Base-by-base conservation (phyloP, 2,797 vertebrate species). In the Novumbra hubbsi region DNA sequence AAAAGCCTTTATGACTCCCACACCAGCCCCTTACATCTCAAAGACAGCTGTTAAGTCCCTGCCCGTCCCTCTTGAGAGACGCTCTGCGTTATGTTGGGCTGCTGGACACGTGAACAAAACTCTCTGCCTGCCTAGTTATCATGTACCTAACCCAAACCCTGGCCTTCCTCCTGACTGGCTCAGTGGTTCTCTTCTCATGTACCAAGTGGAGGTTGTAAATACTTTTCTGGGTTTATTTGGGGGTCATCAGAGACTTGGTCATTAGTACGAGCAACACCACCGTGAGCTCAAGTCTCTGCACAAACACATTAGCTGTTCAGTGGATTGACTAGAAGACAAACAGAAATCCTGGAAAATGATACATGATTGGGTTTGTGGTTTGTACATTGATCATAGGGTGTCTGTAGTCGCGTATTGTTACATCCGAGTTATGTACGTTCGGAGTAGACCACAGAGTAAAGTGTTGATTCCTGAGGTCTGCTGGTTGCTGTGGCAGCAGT, bases 201-300 rank as follows among this genome's bases (percentile, higher is more conserved):
- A 90, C 90, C 90, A 90, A 91, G 91, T 89, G 82, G 82, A 92
- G 90, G 92, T 78, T 89, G 89, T 92, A 92, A 93, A 91, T 91
- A 88, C 88, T 89, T 91, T 80, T 74, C 86, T 76, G 84, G 90
- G 88, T 91, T 45, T 87, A 87, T 9, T 1, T 21, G 63, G 86
- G 87, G 90, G 92, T 92, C 90, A 91, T 73, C 79, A 2, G 76
- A 84, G 88, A 88, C 74, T 72, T 27, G 80, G 79, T 82, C 86
- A 87, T 90, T 91, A 90, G 88, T 85, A 86, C 86, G 85, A 90
- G 76, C 89, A 89, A 82, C 87, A 88, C 85, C 87, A 84, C 85
- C 30, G 72, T 73, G 87, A 87, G 83, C 86, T 86, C 87, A 82
- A 79, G 41, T 32, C 3, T 11, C 70, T 41, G n/a, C 71, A 3